Evolutionary conservation across 2,888 invertebrate species (phyloP).

Genomic region (Aquatica leii): DNA sequence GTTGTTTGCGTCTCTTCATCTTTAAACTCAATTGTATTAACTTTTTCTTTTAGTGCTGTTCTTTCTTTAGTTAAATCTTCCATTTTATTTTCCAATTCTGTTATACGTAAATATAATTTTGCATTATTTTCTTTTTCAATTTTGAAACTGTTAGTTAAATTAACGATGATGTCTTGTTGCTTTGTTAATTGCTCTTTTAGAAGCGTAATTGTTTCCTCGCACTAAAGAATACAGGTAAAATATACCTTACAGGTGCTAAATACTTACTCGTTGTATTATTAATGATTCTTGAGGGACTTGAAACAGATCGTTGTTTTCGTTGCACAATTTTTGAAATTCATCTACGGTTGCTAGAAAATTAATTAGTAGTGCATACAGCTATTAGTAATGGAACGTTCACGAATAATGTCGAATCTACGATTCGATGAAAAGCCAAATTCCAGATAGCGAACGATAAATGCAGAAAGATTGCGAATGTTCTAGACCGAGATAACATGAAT

Average conservation of each 20-base stretch:
- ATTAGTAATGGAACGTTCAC: too few relatives aligned
- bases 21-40: background rate
- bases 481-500: too few relatives aligned
- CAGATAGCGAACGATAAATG: too few relatives aligned
- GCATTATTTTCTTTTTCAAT: slow-evolving; percentile 25
- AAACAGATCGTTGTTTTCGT: background rate
- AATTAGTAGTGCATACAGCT: too few relatives aligned
- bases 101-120: slow-evolving; percentile 19
- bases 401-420: too few relatives aligned
- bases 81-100: slow-evolving; percentile 16
- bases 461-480: too few relatives aligned
- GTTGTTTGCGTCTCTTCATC: slow-evolving; percentile 8
- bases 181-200: slow-evolving; percentile 26
- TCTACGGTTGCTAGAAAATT: slow-evolving; percentile 23
- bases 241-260: too few relatives aligned
- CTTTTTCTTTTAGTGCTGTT: background rate
- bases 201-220: slow-evolving; percentile 20
- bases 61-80: slow-evolving; percentile 24
- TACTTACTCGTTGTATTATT: slow-evolving; percentile 21
- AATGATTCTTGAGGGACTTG: slow-evolving; percentile 6
- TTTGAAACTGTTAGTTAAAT: slow-evolving; percentile 31
- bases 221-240: too few relatives aligned
- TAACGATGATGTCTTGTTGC: slow-evolving; percentile 22
- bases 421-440: too few relatives aligned
- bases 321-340: slow-evolving; percentile 15